These are phyloP conservation scores for Pseudotriccus pelzelni DNA, from an alignment of 2,797 vertebrate genomes.

Conservation along the genomic window DNA sequence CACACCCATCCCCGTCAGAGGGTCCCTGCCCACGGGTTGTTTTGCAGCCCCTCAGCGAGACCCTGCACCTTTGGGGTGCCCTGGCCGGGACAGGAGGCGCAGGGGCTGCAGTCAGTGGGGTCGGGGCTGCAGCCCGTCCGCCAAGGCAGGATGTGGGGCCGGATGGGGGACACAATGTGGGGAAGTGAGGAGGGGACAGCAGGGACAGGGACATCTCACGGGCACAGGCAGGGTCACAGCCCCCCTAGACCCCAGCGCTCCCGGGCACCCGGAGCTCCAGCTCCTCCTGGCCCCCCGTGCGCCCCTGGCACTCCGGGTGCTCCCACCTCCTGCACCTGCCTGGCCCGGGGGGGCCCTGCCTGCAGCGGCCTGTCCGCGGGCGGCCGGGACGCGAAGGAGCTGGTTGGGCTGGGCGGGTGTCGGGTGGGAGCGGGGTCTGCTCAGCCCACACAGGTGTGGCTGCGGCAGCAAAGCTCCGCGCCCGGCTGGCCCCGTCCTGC, in stretches of 20 bases:
- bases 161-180: not conserved
- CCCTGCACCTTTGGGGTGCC: not conserved
- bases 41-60: not conserved
- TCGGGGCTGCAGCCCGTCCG: not conserved
- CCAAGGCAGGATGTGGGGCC: not conserved
- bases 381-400: conserved; percentile 17
- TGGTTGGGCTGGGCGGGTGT: conserved; percentile 2
- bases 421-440: conserved; percentile 21
- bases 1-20: not conserved
- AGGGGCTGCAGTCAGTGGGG: not conserved
- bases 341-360: conserved; percentile 34
- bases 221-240: not conserved
- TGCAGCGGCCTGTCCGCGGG: conserved; percentile 50
- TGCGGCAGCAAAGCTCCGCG: conserved; percentile 17
- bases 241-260: not conserved
- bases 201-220: not conserved
- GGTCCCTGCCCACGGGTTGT: not conserved
- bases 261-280: not conserved
- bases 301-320: not conserved
- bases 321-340: not conserved
- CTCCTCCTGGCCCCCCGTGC: not conserved
- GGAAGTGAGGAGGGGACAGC: not conserved
- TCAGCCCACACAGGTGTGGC: conserved; percentile 41
- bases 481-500: conserved; percentile 40
- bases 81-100: fast-evolving